Evolutionary conservation across 2,113 vertebrate genomes (phyloP).

Genomic region (Tragelaphus strepsiceros): DNA sequence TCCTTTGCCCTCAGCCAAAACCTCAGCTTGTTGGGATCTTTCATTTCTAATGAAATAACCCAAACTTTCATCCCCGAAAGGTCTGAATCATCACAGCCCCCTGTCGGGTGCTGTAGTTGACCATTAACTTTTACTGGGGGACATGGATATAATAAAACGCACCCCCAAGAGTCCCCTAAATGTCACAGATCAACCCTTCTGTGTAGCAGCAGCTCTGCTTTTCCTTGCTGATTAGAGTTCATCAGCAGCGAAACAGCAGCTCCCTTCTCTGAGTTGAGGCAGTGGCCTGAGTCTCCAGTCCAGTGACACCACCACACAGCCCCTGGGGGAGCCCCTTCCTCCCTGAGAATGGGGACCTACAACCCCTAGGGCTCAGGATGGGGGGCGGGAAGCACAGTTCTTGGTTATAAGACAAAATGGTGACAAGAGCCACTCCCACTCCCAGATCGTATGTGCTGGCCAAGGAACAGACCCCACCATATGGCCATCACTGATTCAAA

Average conservation of each 20-base stretch:
- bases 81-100: background rate
- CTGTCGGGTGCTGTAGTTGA: background rate
- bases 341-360: background rate
- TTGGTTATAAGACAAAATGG: background rate
- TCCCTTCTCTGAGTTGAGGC: background rate
- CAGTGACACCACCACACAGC: fast-evolving
- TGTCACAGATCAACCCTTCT: background rate
- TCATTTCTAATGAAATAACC: background rate
- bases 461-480: background rate
- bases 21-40: background rate
- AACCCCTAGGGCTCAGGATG: background rate
- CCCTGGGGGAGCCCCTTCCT: background rate
- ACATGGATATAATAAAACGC: background rate
- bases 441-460: background rate
- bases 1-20: background rate
- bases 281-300: background rate
- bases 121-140: background rate
- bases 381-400: background rate
- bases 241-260: too few species aligned
- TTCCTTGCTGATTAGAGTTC: background rate
- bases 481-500: background rate
- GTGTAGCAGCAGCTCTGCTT: background rate
- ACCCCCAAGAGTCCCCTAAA: background rate
- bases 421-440: background rate
- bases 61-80: background rate